Evolutionary conservation across 1,140 invertebrate species (phyloP).

Genomic region (Muscidifurax raptorellus): DNA sequence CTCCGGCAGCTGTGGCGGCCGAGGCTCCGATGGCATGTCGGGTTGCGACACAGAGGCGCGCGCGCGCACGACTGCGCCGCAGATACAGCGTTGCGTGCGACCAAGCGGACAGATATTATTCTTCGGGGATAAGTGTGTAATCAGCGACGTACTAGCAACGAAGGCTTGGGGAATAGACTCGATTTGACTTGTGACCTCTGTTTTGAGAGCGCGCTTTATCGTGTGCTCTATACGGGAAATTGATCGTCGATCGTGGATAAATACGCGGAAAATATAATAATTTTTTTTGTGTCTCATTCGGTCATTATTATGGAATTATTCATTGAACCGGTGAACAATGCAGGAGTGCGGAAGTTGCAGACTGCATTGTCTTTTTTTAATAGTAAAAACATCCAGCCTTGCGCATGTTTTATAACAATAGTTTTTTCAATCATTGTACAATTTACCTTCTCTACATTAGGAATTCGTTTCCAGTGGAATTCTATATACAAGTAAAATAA

Average conservation of each 20-base stretch:
- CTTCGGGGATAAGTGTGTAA: background rate
- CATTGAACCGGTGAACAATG: background rate
- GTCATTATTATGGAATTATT: background rate
- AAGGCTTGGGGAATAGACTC: background rate
- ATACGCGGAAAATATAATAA: background rate
- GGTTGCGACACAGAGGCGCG: background rate
- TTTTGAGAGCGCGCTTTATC: background rate
- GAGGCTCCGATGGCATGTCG: background rate
- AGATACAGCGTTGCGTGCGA: background rate
- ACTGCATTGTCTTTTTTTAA: background rate
- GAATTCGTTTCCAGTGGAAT: background rate
- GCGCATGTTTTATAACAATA: background rate
- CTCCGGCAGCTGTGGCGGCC: background rate
- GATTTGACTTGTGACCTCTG: background rate
- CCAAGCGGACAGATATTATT: background rate
- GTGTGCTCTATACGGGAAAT: background rate
- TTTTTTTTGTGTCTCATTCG: background rate
- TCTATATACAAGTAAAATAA: background rate
- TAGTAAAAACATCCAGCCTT: background rate
- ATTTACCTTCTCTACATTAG: too few species aligned
- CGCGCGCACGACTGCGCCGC: background rate
- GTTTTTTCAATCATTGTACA: too few species aligned
- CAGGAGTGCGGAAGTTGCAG: background rate
- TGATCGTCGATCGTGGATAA: too few species aligned
- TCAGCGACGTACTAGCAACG: background rate